These are phyloP conservation scores for Quiscalus mexicanus DNA, from an alignment of 2,113 vertebrate genomes.

Conservation along the genomic window DNA sequence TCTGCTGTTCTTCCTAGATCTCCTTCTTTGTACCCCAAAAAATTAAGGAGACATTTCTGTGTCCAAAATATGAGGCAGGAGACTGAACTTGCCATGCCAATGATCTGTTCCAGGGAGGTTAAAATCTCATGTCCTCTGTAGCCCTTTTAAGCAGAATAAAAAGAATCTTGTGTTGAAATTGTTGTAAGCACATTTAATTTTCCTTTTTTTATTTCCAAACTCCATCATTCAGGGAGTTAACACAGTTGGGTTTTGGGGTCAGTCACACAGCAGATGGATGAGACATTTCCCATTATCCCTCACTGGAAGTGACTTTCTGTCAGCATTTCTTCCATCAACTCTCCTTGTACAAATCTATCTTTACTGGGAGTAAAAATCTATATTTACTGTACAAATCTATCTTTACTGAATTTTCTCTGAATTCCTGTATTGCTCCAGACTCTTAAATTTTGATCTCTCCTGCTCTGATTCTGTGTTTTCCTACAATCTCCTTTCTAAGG, in stretches of 20 bases:
- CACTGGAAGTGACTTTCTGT: not conserved
- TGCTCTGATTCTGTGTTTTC: not conserved
- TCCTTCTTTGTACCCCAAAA: not conserved
- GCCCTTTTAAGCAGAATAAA: constrained; percentile 4
- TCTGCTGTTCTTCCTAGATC: not conserved
- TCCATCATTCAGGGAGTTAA: not conserved
- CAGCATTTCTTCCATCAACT: not conserved
- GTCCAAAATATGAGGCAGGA: not conserved
- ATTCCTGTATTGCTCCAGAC: not conserved
- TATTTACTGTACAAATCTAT: not conserved
- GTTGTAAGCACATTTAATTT: not conserved
- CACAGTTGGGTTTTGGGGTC: not conserved
- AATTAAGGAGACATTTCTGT: not conserved
- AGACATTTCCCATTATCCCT: not conserved
- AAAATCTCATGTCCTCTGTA: not conserved
- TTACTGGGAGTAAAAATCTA: not conserved
- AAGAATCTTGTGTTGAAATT: not conserved
- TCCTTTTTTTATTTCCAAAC: not conserved
- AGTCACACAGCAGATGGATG: not conserved
- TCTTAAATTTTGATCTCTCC: not conserved
- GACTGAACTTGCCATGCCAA: not conserved
- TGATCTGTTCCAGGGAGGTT: not conserved
- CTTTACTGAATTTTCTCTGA: not conserved
- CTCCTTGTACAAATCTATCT: not conserved
- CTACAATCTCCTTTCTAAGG: not conserved